Base-by-base conservation (phyloP, 2,797 vertebrate genomes). In the Nannoperca australis region DNA sequence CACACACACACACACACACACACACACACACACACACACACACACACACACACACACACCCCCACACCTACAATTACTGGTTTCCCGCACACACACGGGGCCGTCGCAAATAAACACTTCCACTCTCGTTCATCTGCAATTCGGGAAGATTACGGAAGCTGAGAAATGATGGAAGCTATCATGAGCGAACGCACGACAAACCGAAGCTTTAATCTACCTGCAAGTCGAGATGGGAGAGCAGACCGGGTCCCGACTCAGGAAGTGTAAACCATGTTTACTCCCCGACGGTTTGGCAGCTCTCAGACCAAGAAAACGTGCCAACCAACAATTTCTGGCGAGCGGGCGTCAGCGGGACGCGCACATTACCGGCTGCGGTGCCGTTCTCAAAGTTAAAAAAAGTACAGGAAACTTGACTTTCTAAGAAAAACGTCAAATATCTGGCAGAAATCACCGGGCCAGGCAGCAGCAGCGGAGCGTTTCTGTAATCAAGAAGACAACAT, bases 61-160 rank as follows among this genome's bases (percentile, higher is more conserved):
- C n/a, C n/a, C n/a, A 27, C 24, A 1, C 42, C 20, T 22, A 53
- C 44, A 70, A 34, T 27, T n/a, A 74, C 66, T 60, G 51, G 27
- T 20, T 32, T 32, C 67, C 38, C 67, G n/a, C 68, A 54, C 49
- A 53, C 17, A 56, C 27, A 20, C 12, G 70, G 5, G 27, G 3
- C n/a, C 61, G 24, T 27, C 1, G 6, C 24, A 75, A 34, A 34
- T 30, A 70, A 66, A 72, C 60, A 58, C 10, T 42, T 82, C 56
- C 66, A 20, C 11, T 24, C 61, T 68, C 47, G 10, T 78, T 45
- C 24, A 75, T 70, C 58, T 61, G 67, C 47, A 45, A 47, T 45
- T 70, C 24, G 7, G 42, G 10, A 36, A 54, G 10, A 56, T 18
- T 55, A 40, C 54, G 22, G 24, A 56, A 44, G 59, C 58, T 71